phyloP scores from a whole-genome alignment of 1,140 invertebrate genomes.

The Armadillidium nasatum region DNA sequence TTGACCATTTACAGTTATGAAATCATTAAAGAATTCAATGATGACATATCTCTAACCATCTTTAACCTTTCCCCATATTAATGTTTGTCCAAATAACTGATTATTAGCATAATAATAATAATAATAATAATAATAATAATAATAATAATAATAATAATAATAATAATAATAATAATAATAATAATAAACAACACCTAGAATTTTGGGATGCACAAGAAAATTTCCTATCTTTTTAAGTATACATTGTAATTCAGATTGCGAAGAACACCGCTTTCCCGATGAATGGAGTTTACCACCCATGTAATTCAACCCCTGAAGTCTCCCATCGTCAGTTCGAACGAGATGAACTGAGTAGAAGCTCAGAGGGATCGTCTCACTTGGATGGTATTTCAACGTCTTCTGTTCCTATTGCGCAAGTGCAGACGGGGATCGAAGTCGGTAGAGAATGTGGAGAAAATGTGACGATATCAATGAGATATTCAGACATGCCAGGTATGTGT shows the following conservation, averaged over 20 bases:
- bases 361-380: neutral
- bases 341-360: conserved; percentile 19
- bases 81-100: no score
- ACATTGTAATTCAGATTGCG: conserved; percentile 51
- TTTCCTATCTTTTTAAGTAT: no score
- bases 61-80: no score
- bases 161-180: no score
- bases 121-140: no score
- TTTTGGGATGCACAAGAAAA: no score
- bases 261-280: conserved; percentile 73
- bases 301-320: conserved; percentile 41
- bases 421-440: conserved; percentile 60
- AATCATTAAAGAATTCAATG: no score
- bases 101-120: no score
- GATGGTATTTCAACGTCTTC: neutral
- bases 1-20: no score
- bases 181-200: no score
- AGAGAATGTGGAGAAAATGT: conserved; percentile 57
- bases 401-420: conserved; percentile 46
- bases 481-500: neutral
- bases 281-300: conserved; percentile 47
- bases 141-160: no score
- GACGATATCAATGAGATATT: neutral
- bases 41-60: no score
- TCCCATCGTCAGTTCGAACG: conserved; percentile 30